Conservation (phyloP, 2,113 vertebrate species). For the Charadrius vociferus region DNA sequence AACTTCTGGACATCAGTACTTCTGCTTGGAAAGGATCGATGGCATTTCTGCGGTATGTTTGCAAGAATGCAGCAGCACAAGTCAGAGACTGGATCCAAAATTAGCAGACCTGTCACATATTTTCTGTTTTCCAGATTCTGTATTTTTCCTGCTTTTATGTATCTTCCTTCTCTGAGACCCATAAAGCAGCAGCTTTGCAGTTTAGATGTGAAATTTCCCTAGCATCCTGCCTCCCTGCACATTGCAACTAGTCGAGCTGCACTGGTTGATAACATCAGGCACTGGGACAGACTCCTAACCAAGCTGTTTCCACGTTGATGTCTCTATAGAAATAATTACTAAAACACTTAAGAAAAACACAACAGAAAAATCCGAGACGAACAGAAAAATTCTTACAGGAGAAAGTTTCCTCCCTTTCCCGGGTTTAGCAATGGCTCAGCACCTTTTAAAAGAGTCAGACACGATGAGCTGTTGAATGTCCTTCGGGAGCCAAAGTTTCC, state of each 20-base stretch:
- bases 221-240: background rate
- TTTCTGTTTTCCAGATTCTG: background rate
- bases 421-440: background rate
- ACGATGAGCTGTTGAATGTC: slow-evolving; percentile 36
- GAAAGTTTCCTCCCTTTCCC: background rate
- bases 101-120: background rate
- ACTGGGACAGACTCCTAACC: background rate
- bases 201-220: background rate
- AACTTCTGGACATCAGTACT: background rate
- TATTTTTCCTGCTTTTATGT: background rate
- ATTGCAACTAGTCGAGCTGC: background rate
- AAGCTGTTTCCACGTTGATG: background rate
- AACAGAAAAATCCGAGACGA: background rate
- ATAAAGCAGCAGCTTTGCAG: background rate
- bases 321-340: background rate
- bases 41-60: background rate
- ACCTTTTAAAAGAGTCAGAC: slow-evolving; percentile 19
- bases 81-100: background rate
- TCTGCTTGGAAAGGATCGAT: background rate
- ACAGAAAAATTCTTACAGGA: background rate
- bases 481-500: slow-evolving; percentile 19
- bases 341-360: background rate
- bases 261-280: background rate
- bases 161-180: background rate
- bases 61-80: background rate